Percentiles rank a stretch among this genome's conserved stretches.
phyloP scores from a whole-genome alignment of 2,113 vertebrate genomes.

The Sakesphorus luctuosus region DNA sequence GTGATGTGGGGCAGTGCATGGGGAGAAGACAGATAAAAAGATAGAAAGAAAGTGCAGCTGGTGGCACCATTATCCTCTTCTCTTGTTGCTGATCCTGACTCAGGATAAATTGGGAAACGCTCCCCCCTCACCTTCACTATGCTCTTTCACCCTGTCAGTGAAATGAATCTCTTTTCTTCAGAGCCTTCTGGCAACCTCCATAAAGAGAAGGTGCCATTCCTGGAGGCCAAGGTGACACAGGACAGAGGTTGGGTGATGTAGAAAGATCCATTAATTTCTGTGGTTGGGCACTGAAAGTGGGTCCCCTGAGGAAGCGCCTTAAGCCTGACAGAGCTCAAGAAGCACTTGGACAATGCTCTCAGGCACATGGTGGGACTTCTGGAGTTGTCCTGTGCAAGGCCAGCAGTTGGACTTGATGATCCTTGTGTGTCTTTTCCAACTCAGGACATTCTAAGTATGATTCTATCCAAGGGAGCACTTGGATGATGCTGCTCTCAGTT shows the following conservation, averaged over 20 bases:
- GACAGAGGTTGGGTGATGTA: not conserved
- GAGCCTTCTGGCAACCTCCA: not conserved
- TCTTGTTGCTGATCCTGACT: not conserved
- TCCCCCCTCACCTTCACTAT: rapidly evolving
- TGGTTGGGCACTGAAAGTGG: not conserved
- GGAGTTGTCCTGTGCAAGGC: not conserved
- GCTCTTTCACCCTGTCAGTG: not conserved
- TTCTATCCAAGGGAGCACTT: not conserved
- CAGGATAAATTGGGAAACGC: not conserved
- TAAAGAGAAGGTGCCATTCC: not conserved
- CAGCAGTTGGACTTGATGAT: not conserved
- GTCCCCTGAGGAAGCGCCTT: too few species aligned
- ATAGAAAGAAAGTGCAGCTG: too few species aligned
- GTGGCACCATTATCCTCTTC: not conserved
- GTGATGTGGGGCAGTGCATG: not conserved
- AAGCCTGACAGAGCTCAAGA: not conserved
- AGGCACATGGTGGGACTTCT: not conserved
- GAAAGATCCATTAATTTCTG: not conserved
- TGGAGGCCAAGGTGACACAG: not conserved
- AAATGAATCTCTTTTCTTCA: not conserved
- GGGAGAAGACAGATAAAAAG: not conserved
- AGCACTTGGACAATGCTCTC: not conserved
- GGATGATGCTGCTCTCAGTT: not conserved
- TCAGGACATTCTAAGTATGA: not conserved
- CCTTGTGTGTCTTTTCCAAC: too few species aligned